phyloP scores from a whole-genome alignment of 2,888 invertebrate genomes.

The Mantis religiosa region DNA sequence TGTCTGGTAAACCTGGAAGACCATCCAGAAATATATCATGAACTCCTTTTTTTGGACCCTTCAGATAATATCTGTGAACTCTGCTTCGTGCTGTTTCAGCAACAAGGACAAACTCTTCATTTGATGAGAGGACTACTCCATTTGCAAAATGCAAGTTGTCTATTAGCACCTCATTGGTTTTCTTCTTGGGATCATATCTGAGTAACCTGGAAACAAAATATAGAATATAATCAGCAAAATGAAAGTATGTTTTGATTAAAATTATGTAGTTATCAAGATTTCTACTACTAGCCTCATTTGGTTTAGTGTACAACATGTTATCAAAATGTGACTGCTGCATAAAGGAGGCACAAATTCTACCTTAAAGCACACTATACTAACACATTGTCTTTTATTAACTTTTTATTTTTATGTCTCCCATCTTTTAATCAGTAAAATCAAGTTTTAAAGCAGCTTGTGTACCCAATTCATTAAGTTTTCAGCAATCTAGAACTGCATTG shows the following conservation, averaged over 20 bases:
- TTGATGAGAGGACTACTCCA: constrained; percentile 75
- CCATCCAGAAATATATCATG: constrained; percentile 77
- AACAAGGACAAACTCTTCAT: constrained; percentile 77
- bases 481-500: too few species aligned
- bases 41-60: constrained; percentile 75
- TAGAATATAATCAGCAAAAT: not conserved
- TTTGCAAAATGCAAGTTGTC: constrained; percentile 82
- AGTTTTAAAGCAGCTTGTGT: too few species aligned
- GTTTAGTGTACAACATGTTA: too few species aligned
- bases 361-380: too few species aligned
- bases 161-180: constrained; percentile 69
- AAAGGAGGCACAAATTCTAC: too few species aligned
- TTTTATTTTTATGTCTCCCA: too few species aligned
- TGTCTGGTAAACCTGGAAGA: constrained; percentile 73
- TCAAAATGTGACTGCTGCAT: too few species aligned
- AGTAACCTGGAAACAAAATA: constrained; percentile 59
- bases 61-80: constrained; percentile 67
- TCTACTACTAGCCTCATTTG: too few species aligned
- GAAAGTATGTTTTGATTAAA: not conserved
- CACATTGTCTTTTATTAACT: too few species aligned
- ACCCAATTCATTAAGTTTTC: too few species aligned
- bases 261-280: too few species aligned
- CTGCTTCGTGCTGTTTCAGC: constrained; percentile 65
- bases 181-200: constrained; percentile 72
- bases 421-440: too few species aligned